phyloP scores from a whole-genome alignment of 2,113 vertebrate species.

The Lasiurus borealis region DNA sequence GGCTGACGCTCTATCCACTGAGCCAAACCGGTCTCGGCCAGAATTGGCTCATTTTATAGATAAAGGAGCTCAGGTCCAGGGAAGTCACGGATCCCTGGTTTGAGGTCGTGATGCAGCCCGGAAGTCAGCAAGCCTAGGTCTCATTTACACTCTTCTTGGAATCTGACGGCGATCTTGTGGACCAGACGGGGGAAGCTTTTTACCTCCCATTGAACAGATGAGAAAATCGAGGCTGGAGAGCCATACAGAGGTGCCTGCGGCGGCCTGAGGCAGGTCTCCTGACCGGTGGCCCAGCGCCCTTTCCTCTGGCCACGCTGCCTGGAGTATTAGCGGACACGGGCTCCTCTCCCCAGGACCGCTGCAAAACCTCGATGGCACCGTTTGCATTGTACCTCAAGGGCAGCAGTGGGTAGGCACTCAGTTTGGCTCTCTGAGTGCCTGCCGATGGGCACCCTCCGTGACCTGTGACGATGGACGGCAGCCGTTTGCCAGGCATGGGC shows the following conservation, averaged over 20 bases:
- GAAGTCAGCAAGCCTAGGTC: not conserved
- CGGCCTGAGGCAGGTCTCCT: not conserved
- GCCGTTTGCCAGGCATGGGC: not conserved
- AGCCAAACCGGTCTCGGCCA: no score
- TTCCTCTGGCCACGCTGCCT: not conserved
- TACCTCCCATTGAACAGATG: not conserved
- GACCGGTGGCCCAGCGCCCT: accelerated
- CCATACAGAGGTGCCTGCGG: no score
- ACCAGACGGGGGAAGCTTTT: not conserved
- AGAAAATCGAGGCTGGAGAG: not conserved
- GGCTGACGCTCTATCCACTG: no score
- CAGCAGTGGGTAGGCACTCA: not conserved
- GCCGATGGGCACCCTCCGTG: not conserved
- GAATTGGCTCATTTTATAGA: not conserved
- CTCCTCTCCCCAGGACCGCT: not conserved
- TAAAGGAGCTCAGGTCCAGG: not conserved
- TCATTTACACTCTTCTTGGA: not conserved
- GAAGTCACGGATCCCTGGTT: not conserved
- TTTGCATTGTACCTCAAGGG: not conserved
- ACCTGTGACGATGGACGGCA: not conserved
- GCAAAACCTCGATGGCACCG: not conserved
- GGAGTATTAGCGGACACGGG: not conserved
- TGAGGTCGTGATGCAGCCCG: not conserved
- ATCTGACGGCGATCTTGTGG: not conserved
- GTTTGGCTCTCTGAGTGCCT: no score